Evolutionary conservation across 2,888 invertebrate genomes (phyloP).

Genomic region (Furcula furcula): DNA sequence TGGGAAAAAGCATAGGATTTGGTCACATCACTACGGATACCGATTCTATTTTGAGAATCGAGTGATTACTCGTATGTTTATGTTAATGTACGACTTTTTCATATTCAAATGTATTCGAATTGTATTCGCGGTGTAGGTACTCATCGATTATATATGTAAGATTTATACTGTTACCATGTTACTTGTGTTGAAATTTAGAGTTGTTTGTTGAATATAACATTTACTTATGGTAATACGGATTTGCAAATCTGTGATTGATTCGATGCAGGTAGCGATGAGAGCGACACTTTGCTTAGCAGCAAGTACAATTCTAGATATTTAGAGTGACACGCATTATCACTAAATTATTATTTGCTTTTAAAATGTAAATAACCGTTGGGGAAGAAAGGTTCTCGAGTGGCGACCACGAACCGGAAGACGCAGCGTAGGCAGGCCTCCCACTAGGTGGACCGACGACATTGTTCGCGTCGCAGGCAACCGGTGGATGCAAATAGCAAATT

Average conservation of each 20-base stretch:
- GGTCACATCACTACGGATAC: conserved; percentile 19
- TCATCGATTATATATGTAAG: conserved; percentile 12
- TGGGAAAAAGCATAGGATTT: conserved; percentile 48
- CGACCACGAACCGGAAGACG: no score
- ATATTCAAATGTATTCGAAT: conserved; percentile 42
- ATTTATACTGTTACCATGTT: conserved; percentile 2
- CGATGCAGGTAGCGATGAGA: no score
- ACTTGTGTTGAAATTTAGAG: not conserved
- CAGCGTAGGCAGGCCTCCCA: no score
- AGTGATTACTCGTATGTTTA: conserved; percentile 57
- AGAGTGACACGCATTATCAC: no score
- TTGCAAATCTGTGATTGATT: not conserved
- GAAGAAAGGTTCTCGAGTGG: no score
- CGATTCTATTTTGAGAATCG: conserved; percentile 32
- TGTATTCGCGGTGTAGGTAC: conserved; percentile 29
- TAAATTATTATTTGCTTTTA: no score
- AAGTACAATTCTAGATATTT: no score
- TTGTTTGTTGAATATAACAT: not conserved
- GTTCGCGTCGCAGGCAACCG: no score
- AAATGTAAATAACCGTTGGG: no score
- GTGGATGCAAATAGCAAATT: no score
- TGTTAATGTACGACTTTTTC: conserved; percentile 38
- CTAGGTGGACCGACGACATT: no score
- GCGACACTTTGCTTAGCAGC: no score
- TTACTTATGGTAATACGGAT: not conserved